phyloP scores from a whole-genome alignment of 2,888 invertebrate species.

The Frankliniella intonsa region DNA sequence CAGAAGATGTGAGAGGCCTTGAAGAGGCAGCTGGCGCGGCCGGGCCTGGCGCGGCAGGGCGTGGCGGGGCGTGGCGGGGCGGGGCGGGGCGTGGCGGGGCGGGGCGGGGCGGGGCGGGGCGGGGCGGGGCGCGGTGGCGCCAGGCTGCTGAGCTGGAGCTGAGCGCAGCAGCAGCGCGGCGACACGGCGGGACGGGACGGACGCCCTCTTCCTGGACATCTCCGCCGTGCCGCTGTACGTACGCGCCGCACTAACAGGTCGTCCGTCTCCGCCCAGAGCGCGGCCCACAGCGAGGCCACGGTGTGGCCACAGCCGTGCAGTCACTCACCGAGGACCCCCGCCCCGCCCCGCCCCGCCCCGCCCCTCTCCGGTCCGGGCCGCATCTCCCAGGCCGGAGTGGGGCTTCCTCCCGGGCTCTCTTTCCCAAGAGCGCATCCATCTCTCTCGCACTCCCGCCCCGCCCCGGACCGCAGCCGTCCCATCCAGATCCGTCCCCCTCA shows the following conservation, averaged over 20 bases:
- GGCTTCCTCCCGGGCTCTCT: no score
- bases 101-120: conserved; percentile 37
- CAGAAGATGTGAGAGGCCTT: conserved; percentile 30
- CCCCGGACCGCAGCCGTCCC: no score
- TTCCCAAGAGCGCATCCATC: no score
- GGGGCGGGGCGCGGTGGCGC: conserved; percentile 37
- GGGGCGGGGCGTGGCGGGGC: conserved; percentile 36
- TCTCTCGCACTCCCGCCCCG: no score
- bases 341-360: conserved; percentile 29
- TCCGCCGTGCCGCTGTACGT: not conserved
- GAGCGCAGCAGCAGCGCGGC: not conserved
- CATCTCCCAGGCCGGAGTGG: no score
- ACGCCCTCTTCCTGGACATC: not conserved
- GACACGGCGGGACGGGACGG: no score
- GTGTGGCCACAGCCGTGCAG: conserved; percentile 27
- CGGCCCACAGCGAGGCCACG: conserved; percentile 28
- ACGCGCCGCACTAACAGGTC: not conserved
- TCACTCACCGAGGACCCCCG: not conserved
- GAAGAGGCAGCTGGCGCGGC: conserved; percentile 31
- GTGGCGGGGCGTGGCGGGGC: conserved; percentile 36
- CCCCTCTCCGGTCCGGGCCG: conserved; percentile 29
- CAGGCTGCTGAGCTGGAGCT: conserved; percentile 28
- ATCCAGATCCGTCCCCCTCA: conserved; percentile 13
- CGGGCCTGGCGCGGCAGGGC: conserved; percentile 33
- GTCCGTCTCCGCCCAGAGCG: conserved; percentile 31